Conservation (phyloP, 2,113 vertebrate genomes). For the Columba livia region DNA sequence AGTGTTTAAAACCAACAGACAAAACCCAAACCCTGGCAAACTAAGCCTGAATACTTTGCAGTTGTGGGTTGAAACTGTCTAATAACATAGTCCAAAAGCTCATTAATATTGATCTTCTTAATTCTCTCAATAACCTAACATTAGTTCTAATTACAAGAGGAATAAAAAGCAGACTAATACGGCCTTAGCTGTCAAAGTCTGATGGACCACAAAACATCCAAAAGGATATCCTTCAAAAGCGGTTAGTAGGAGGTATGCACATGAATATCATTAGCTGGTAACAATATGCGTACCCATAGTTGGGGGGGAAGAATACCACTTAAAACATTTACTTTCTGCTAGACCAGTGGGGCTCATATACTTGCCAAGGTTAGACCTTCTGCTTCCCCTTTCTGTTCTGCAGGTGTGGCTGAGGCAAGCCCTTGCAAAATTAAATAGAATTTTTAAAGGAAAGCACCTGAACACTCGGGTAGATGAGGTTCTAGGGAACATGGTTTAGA, state of each 20-base stretch:
- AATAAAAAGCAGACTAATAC: conserved; percentile 7
- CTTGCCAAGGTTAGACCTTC: neutral
- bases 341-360: neutral
- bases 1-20: neutral
- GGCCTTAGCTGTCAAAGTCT: conserved; percentile 36
- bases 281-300: neutral
- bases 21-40: neutral
- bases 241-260: conserved; percentile 6
- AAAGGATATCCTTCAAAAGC: conserved; percentile 24
- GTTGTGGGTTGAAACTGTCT: neutral
- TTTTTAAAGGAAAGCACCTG: neutral
- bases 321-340: neutral
- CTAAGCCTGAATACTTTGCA: neutral
- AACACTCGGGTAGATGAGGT: neutral
- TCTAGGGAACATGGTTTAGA: too few relatives aligned
- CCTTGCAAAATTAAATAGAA: neutral
- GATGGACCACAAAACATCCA: neutral
- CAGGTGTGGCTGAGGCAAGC: neutral
- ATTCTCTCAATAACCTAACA: conserved; percentile 41
- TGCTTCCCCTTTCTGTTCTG: neutral
- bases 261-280: conserved; percentile 55
- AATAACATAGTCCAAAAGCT: neutral
- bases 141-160: conserved; percentile 29
- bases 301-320: neutral
- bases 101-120: conserved; percentile 1